Evolutionary conservation across 2,888 invertebrate genomes (phyloP).

Genomic region (Microctonus brassicae): DNA sequence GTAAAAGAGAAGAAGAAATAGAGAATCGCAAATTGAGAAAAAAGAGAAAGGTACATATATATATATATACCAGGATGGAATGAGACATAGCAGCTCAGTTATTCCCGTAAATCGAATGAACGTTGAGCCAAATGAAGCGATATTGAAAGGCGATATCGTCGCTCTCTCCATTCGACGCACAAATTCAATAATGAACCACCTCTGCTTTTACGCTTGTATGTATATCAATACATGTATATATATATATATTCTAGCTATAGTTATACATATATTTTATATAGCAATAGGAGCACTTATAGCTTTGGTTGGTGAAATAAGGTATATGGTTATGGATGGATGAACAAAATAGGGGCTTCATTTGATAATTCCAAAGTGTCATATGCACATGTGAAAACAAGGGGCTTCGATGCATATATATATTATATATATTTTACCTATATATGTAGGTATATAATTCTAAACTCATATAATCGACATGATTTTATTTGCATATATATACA

Average conservation of each 20-base stretch:
- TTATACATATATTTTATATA: neutral
- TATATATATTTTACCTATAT: neutral
- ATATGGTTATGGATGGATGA: neutral
- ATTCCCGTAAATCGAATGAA: constrained; percentile 59
- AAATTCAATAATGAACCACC: constrained; percentile 57
- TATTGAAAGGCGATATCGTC: constrained; percentile 60
- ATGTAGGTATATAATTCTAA: neutral
- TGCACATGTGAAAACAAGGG: constrained; percentile 10
- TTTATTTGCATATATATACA: too few species aligned
- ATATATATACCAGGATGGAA: neutral
- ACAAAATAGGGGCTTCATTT: neutral
- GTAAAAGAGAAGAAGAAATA: neutral
- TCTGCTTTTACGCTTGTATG: constrained; percentile 8
- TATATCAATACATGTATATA: constrained; percentile 6
- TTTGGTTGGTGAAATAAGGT: neutral
- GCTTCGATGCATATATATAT: neutral
- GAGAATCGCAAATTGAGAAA: neutral
- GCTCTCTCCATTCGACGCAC: constrained; percentile 54
- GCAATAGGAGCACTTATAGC: too few species aligned
- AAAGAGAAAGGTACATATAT: neutral
- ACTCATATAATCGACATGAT: neutral
- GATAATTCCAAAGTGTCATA: constrained; percentile 10
- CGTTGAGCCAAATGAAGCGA: constrained; percentile 59
- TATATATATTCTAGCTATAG: neutral
- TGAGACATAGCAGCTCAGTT: constrained; percentile 44